Evolutionary conservation across 2,113 vertebrate genomes (phyloP).

Genomic region (Microtus oregoni): DNA sequence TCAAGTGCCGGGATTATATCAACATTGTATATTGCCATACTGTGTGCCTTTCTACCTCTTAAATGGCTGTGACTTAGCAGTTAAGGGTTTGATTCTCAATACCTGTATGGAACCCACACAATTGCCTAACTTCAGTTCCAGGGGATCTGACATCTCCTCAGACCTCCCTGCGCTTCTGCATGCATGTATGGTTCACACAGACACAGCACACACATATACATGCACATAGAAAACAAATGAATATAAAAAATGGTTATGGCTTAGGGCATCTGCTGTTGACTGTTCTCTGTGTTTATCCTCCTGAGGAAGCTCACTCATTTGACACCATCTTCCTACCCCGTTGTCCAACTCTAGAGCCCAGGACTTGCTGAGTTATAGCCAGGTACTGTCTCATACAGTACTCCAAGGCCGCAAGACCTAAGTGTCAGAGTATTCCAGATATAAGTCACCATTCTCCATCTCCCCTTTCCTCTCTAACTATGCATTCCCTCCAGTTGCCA

Average conservation of each 20-base stretch:
- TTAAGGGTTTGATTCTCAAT: background rate
- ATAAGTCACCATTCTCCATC: background rate
- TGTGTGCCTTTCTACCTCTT: background rate
- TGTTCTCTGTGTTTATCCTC: background rate
- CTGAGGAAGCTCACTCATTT: background rate
- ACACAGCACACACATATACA: background rate
- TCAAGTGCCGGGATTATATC: background rate
- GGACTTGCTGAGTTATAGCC: background rate
- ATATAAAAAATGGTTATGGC: background rate
- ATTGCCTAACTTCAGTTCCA: background rate
- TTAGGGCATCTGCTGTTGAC: background rate
- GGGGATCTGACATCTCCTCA: background rate
- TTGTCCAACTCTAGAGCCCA: background rate
- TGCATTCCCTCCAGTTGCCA: background rate
- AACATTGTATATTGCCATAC: background rate
- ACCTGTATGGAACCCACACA: background rate
- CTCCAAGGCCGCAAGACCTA: background rate
- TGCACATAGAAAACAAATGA: background rate
- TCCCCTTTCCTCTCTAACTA: background rate
- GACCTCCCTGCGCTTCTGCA: background rate
- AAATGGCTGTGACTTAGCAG: background rate
- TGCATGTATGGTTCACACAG: background rate
- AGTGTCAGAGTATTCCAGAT: background rate
- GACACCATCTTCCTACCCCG: background rate
- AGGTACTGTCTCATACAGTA: background rate